Evolutionary conservation across 2,888 invertebrate genomes (phyloP).

Genomic region (Caenorhabditis wallacei): DNA sequence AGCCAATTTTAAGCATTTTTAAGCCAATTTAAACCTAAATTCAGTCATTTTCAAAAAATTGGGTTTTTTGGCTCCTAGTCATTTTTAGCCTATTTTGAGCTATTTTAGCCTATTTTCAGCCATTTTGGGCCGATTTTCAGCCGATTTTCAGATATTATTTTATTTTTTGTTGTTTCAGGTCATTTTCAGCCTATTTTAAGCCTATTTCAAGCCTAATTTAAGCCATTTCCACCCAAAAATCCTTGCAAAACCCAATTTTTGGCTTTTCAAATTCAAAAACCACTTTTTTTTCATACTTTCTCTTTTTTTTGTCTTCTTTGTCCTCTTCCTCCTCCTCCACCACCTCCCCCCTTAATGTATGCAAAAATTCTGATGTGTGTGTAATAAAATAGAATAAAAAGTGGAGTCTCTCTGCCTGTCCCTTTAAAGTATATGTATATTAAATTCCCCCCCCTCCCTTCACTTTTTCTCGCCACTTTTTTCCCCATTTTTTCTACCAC

Average conservation of each 20-base stretch:
- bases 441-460: constrained; percentile 34
- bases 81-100: too few relatives aligned
- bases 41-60: too few relatives aligned
- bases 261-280: not conserved
- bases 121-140: too few relatives aligned
- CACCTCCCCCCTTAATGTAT: constrained; percentile 46
- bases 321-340: not conserved
- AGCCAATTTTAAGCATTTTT: too few relatives aligned
- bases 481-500: not conserved
- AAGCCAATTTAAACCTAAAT: too few relatives aligned
- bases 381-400: not conserved
- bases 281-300: not conserved
- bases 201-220: too few relatives aligned
- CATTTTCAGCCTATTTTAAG: too few relatives aligned
- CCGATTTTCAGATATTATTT: too few relatives aligned
- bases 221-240: too few relatives aligned
- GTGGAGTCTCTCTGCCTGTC: not conserved
- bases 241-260: not conserved
- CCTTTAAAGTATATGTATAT: constrained; percentile 48
- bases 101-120: too few relatives aligned
- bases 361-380: constrained; percentile 32
- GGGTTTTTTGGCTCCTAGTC: too few relatives aligned
- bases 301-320: not conserved
- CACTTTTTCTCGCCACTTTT: not conserved
- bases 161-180: too few relatives aligned